A percentile compares a stretch with the other conserved stretches of the same genome.
Evolutionary conservation across 2,113 vertebrate species (phyloP).

Genomic region (Pomatostomus ruficeps): DNA sequence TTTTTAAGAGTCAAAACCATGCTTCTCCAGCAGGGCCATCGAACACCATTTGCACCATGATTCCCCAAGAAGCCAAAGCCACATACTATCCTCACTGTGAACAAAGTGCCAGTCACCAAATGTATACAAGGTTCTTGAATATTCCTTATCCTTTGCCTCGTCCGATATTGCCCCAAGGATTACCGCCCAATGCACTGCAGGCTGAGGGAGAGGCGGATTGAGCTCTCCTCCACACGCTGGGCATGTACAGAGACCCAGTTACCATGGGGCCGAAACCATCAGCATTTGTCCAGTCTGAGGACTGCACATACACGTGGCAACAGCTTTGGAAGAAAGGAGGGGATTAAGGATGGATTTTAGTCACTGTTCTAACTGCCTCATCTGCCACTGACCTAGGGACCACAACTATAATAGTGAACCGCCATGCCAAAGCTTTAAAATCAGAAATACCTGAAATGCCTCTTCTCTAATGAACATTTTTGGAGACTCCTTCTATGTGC

Average conservation of each 20-base stretch:
- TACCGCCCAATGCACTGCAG: neutral
- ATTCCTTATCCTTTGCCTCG: neutral
- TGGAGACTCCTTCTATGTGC: neutral
- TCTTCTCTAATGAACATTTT: neutral
- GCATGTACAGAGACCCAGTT: neutral
- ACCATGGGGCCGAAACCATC: accelerated
- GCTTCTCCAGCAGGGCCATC: accelerated
- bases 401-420: neutral
- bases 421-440: neutral
- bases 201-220: accelerated
- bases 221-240: accelerated
- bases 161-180: neutral
- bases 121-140: neutral
- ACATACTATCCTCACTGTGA: neutral
- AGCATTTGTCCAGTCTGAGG: too few relatives aligned
- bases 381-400: neutral
- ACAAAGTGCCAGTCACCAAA: neutral
- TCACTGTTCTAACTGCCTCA: neutral
- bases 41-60: accelerated
- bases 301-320: neutral
- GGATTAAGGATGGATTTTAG: neutral
- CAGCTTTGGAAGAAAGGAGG: neutral
- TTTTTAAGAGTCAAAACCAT: neutral
- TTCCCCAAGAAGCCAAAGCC: neutral
- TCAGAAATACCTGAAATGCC: neutral